Percentiles rank a stretch among this genome's conserved stretches.
phyloP scores from a whole-genome alignment of 2,113 vertebrate species.

The Pseudonaja textilis region DNA sequence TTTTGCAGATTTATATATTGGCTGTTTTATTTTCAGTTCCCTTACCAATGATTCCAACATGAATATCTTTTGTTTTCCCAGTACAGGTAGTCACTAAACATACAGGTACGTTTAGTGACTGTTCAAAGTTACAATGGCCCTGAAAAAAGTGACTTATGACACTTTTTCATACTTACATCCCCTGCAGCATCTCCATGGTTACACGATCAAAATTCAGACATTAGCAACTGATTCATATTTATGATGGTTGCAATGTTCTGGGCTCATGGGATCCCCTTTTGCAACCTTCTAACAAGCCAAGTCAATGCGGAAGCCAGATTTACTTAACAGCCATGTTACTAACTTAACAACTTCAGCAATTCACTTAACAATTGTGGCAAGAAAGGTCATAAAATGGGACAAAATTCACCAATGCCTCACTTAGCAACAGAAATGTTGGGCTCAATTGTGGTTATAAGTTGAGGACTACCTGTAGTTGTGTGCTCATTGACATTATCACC shows the following conservation, averaged over 20 bases:
- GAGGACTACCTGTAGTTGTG: not conserved
- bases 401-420: not conserved
- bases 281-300: not conserved
- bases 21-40: not conserved
- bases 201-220: not conserved
- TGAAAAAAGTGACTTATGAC: not conserved
- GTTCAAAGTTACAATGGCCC: not conserved
- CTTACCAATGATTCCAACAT: not conserved
- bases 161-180: not conserved
- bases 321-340: not conserved
- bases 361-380: not conserved
- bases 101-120: no score
- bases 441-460: not conserved
- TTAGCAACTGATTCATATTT: not conserved
- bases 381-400: not conserved
- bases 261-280: not conserved
- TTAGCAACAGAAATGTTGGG: not conserved
- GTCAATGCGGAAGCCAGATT: not conserved
- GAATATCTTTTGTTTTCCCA: not conserved
- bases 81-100: not conserved
- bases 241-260: not conserved
- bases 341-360: not conserved
- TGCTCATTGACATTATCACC: not conserved
- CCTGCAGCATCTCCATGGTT: not conserved
- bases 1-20: not conserved